phyloP scores from a whole-genome alignment of 1,140 invertebrate genomes.

The Tetragnatha versicolor region DNA sequence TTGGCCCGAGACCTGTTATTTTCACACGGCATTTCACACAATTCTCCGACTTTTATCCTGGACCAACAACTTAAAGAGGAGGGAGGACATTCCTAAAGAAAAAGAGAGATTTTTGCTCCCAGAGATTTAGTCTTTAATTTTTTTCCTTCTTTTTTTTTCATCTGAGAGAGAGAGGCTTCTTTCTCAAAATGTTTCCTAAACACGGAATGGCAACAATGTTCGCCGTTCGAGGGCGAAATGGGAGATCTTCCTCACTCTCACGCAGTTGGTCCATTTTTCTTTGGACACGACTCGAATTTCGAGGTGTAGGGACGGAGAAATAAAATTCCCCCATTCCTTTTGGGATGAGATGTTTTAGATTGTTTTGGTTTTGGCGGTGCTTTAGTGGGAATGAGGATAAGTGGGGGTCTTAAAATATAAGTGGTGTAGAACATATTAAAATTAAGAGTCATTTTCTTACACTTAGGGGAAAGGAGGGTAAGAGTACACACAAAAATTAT shows the following conservation, averaged over 20 bases:
- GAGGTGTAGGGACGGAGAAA: not conserved
- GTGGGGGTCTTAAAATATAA: no score
- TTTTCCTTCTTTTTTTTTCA: not conserved
- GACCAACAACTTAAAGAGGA: not conserved
- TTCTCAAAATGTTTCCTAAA: not conserved
- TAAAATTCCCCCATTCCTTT: constrained; percentile 11
- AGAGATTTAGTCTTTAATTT: not conserved
- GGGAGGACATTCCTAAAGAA: not conserved
- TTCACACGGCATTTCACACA: constrained; percentile 35
- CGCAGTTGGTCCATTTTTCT: no score
- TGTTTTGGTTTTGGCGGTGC: no score
- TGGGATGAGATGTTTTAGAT: no score
- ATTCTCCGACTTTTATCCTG: not conserved
- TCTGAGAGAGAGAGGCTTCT: not conserved
- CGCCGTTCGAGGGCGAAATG: not conserved
- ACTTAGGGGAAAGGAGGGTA: no score
- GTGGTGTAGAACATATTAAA: no score
- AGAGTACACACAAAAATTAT: no score
- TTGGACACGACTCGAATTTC: no score
- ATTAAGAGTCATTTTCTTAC: no score
- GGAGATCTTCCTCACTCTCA: no score
- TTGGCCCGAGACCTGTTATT: constrained; percentile 4
- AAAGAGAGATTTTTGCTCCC: not conserved
- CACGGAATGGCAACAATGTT: constrained; percentile 2
- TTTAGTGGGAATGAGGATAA: no score